These are phyloP conservation scores for Eupleurogrammus muticus DNA, from an alignment of 2,797 vertebrate species.

Conservation along the genomic window DNA sequence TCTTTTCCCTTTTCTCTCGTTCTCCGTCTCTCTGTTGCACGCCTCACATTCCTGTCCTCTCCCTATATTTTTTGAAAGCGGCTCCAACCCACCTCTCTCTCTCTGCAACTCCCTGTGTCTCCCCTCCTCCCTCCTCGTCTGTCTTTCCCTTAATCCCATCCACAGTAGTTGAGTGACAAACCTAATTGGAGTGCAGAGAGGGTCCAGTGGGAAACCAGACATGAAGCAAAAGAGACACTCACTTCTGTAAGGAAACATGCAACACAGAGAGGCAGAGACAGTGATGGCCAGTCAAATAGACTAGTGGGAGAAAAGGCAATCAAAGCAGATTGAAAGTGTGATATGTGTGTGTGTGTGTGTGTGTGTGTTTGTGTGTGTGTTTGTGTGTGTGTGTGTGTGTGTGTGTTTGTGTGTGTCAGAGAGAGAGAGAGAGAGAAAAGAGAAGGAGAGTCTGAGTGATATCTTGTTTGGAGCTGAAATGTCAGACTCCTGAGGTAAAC, in stretches of 20 bases:
- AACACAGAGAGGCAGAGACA: constrained; percentile 60
- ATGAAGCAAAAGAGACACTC: constrained; percentile 69
- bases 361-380: constrained; percentile 1
- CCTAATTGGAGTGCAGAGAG: constrained; percentile 80
- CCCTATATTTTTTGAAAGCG: constrained; percentile 36
- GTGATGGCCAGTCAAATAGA: constrained; percentile 75
- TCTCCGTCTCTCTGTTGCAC: constrained; percentile 30
- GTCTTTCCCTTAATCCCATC: constrained; percentile 73
- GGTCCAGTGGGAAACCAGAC: constrained; percentile 74
- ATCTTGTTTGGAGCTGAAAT: constrained; percentile 57
- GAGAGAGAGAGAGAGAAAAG: no score
- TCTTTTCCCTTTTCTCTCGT: constrained; percentile 49
- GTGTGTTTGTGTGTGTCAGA: constrained; percentile 4
- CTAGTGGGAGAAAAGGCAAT: constrained; percentile 60
- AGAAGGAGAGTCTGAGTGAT: constrained; percentile 28
- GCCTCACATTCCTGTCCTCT: constrained; percentile 47
- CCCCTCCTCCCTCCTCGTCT: constrained; percentile 2
- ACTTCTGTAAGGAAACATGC: constrained; percentile 72
- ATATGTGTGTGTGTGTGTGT: constrained; percentile 14
- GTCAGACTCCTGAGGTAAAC: constrained; percentile 40
- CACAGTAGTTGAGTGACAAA: constrained; percentile 81
- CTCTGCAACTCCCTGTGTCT: constrained; percentile 2
- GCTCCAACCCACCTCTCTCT: constrained; percentile 22
- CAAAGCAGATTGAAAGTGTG: constrained; percentile 52
- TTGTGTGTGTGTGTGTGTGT: constrained; percentile 10